These are phyloP conservation scores for Caenorhabditis zanzibari DNA, from an alignment of 2,888 invertebrate genomes.

Conservation along the genomic window DNA sequence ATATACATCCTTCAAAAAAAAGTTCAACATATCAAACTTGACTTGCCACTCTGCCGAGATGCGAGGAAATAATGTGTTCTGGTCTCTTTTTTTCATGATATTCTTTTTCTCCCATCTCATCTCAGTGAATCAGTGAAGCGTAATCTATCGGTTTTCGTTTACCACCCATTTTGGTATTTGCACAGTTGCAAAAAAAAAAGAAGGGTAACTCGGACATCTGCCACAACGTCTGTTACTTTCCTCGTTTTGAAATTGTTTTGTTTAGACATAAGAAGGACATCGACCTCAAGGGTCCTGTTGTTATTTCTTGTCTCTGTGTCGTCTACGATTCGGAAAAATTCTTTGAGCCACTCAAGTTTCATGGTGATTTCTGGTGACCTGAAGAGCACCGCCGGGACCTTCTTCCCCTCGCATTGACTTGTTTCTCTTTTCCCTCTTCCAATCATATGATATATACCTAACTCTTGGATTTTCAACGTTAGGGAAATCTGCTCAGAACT, in stretches of 20 bases:
- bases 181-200: slow-evolving; percentile 49
- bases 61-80: slow-evolving; percentile 44
- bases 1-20: slow-evolving; percentile 27
- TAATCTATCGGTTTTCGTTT: slow-evolving; percentile 24
- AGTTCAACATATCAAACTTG: slow-evolving; percentile 36
- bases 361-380: slow-evolving; percentile 59
- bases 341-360: slow-evolving; percentile 52
- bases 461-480: not conserved
- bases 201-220: slow-evolving; percentile 12
- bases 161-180: slow-evolving; percentile 40
- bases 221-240: slow-evolving; percentile 31
- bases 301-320: slow-evolving; percentile 31
- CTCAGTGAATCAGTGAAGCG: slow-evolving; percentile 39
- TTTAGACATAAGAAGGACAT: slow-evolving; percentile 40
- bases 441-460: not conserved
- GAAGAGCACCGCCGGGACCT: slow-evolving; percentile 15
- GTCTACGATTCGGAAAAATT: slow-evolving; percentile 5
- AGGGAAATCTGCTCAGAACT: no score
- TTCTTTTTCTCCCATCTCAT: slow-evolving; percentile 1
- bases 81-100: slow-evolving; percentile 1
- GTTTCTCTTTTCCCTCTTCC: slow-evolving; percentile 16
- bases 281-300: not conserved
- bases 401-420: slow-evolving; percentile 2
- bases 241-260: slow-evolving; percentile 26
- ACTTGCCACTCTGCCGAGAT: slow-evolving; percentile 24